phyloP scores from a whole-genome alignment of 2,888 invertebrate genomes.

The Opisthograptis luteolata region DNA sequence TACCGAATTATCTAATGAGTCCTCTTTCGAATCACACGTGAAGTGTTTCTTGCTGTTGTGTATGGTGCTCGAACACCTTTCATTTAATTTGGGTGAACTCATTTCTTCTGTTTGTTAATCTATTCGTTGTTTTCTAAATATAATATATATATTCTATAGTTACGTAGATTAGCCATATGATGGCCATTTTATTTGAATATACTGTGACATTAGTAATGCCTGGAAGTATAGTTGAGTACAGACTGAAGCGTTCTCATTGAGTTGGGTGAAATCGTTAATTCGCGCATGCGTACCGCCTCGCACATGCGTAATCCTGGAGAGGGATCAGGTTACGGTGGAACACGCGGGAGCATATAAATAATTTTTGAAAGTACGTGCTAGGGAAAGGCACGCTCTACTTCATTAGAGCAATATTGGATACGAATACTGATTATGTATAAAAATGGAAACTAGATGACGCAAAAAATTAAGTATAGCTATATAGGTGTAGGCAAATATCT shows the following conservation, averaged over 20 bases:
- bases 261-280: conserved; percentile 57
- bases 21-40: conserved; percentile 68
- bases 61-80: conserved; percentile 69
- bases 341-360: neutral
- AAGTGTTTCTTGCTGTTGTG: conserved; percentile 71
- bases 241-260: conserved; percentile 17
- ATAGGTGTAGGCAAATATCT: too few species aligned
- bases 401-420: too few species aligned
- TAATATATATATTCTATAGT: too few species aligned
- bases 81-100: conserved; percentile 77
- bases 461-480: too few species aligned
- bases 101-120: conserved; percentile 28
- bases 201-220: conserved; percentile 10
- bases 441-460: too few species aligned
- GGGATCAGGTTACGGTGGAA: neutral
- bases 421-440: too few species aligned
- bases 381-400: too few species aligned
- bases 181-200: conserved; percentile 20
- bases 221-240: conserved; percentile 19
- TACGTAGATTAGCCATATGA: conserved; percentile 11
- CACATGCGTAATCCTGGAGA: conserved; percentile 9
- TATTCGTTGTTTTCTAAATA: conserved; percentile 22
- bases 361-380: neutral
- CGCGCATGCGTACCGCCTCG: conserved; percentile 52
- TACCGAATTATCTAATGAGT: conserved; percentile 76